Base-by-base conservation (phyloP, 1,140 invertebrate species). In the Euglossa dilemma region DNA sequence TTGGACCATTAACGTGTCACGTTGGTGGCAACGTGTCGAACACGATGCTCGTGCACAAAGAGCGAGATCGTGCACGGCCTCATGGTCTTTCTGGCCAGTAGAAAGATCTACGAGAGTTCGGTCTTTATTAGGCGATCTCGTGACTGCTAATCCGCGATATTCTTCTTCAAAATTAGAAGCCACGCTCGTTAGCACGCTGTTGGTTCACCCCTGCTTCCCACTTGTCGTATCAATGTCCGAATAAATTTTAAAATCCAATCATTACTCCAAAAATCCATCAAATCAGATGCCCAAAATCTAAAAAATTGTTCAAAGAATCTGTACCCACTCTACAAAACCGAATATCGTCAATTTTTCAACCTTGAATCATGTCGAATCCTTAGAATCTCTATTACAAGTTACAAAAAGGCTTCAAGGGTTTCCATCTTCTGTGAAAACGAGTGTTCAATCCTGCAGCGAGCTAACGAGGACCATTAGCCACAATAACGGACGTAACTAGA, bases 11-110 rank as follows among this genome's bases (percentile, higher is more conserved):
- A 76, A 54, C 72, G 5, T 63, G 54, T 81, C 80, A 81, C 80
- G 80, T 81, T 81, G 80, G 43, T 23, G 72, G 4, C 18, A 81
- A 81, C 80, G 80, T 81, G 72, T 75, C 36, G 36, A 28, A 63
- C 43, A 16, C 18, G 43, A 45, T n/a, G 28, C 14, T 52, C 50
- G 79, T 64, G 23, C 64, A 70, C 76, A 36, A 71, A 28, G 43
- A 63, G 18, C 18, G 47, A 36, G 54, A 57, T 59, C 77, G 45
- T 52, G 25, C 72, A 23, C 43, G 5, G 8, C 73, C 16, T 70
- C 52, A 56, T 80, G n/a, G 57, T 71, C 76, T 52, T 54, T 80
- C 59, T n/a, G 23, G 6, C 18, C 57, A 36, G 57, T 74, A 54
- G 23, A 54, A 73, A 80, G 67, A 73, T 80, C 59, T 28, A 16